These are phyloP conservation scores for Syrphus vitripennis DNA, from an alignment of 2,888 invertebrate genomes.

Conservation along the genomic window DNA sequence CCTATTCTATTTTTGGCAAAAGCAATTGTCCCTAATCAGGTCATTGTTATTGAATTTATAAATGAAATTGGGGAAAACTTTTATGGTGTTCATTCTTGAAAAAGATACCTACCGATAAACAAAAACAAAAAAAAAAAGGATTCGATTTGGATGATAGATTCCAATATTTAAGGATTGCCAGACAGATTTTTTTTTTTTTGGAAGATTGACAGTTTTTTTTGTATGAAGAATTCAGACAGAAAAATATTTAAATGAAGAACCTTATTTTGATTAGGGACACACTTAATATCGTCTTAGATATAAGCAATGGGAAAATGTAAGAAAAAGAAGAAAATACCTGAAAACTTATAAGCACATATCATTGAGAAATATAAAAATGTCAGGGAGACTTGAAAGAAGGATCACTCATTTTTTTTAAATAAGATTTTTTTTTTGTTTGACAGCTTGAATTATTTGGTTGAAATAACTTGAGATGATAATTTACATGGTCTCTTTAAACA, in stretches of 20 bases:
- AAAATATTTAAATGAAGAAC: constrained; percentile 8
- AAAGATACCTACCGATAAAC: background rate
- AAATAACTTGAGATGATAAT: no score
- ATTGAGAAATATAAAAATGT: background rate
- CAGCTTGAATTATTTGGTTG: no score
- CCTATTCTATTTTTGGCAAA: constrained; percentile 16
- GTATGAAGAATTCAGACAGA: constrained; percentile 12
- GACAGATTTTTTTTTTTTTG: constrained; percentile 17
- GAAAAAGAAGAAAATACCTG: background rate
- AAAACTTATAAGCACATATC: background rate
- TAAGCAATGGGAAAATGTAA: background rate
- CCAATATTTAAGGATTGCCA: constrained; percentile 13
- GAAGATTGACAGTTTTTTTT: constrained; percentile 24
- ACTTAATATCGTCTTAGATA: background rate
- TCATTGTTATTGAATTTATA: constrained; percentile 71
- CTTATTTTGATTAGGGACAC: constrained; percentile 3
- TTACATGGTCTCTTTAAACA: no score
- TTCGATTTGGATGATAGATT: constrained; percentile 25
- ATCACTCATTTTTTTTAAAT: background rate
- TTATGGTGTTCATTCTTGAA: constrained; percentile 3
- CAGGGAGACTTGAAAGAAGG: background rate
- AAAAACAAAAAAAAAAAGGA: constrained; percentile 11
- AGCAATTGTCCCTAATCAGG: constrained; percentile 69
- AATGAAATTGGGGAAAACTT: constrained; percentile 47
- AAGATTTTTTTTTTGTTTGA: background rate